Evolutionary conservation across 2,113 vertebrate species (phyloP).

Genomic region (Scatophagus argus): DNA sequence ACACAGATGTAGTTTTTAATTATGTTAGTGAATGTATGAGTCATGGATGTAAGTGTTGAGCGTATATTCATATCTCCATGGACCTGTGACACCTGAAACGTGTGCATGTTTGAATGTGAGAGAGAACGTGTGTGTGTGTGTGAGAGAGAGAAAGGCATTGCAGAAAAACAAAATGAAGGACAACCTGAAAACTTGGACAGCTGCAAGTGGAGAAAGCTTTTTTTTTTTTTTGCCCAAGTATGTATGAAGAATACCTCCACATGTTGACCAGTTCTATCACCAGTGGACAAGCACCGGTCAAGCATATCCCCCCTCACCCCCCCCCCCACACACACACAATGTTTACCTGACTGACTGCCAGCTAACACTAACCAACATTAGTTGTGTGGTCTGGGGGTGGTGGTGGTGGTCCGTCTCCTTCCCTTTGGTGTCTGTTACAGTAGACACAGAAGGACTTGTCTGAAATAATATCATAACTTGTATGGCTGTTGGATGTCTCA

Average conservation of each 20-base stretch:
- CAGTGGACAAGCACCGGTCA: constrained; percentile 68
- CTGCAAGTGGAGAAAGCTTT: constrained; percentile 57
- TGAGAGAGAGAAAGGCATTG: constrained; percentile 12
- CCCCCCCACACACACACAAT: constrained; percentile 20
- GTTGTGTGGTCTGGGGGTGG: constrained; percentile 47
- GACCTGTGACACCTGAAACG: constrained; percentile 47
- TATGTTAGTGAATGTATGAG: constrained; percentile 51
- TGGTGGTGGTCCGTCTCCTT: constrained; percentile 58
- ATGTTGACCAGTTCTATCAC: constrained; percentile 67
- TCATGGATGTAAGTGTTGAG: constrained; percentile 31
- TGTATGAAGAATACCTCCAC: constrained; percentile 80
- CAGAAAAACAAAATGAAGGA: constrained; percentile 70
- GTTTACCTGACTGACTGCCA: constrained; percentile 72
- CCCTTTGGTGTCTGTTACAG: constrained; percentile 33
- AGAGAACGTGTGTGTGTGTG: constrained; percentile 29
- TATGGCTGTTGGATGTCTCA: constrained; percentile 25
- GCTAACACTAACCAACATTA: constrained; percentile 64
- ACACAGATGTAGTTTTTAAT: constrained; percentile 70
- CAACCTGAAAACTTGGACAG: constrained; percentile 70
- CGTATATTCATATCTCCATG: constrained; percentile 62
- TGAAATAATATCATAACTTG: constrained; percentile 50
- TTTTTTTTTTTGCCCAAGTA: constrained; percentile 28
- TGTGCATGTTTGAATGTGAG: constrained; percentile 23
- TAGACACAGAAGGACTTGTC: constrained; percentile 43
- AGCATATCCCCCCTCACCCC: constrained; percentile 27